Evolutionary conservation across 2,797 vertebrate species (phyloP).

Genomic region (Hemitrygon akajei): DNA sequence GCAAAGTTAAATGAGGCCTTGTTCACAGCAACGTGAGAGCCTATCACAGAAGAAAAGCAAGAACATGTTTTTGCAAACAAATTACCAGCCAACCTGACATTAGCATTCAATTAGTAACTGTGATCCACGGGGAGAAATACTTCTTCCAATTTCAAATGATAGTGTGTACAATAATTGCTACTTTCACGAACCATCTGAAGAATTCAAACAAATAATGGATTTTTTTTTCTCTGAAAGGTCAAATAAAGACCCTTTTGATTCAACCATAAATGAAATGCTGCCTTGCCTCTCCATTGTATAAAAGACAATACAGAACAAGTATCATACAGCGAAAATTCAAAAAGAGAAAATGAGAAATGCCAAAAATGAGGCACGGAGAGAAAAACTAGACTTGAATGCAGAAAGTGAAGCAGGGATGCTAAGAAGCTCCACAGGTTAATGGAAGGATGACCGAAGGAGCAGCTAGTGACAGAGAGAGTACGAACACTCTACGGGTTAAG

Average conservation of each 20-base stretch:
- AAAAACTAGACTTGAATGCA: not conserved
- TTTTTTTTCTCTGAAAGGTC: conserved; percentile 17
- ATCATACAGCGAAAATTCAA: not conserved
- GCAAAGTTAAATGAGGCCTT: not conserved
- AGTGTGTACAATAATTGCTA: conserved; percentile 13
- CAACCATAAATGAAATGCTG: not conserved
- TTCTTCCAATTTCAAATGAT: conserved; percentile 7
- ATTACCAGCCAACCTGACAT: not conserved
- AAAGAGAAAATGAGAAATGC: not conserved
- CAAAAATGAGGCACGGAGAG: not conserved
- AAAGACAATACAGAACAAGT: not conserved
- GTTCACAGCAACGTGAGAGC: not conserved
- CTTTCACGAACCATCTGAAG: not conserved
- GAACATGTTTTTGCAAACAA: not conserved
- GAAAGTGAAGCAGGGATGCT: not conserved
- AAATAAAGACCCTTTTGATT: not conserved
- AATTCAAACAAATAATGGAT: not conserved
- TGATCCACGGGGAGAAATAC: not conserved
- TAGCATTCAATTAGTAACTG: conserved; percentile 22
- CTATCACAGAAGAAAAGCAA: not conserved
- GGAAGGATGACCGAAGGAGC: not conserved
- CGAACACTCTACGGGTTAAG: not conserved
- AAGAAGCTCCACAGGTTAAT: not conserved
- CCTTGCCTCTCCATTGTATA: not conserved
- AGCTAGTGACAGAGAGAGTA: not conserved